A percentile compares a stretch with the other conserved stretches of the same genome.
Evolutionary conservation across 2,113 vertebrate species (phyloP).

Genomic region (Sisor rabdophorus): DNA sequence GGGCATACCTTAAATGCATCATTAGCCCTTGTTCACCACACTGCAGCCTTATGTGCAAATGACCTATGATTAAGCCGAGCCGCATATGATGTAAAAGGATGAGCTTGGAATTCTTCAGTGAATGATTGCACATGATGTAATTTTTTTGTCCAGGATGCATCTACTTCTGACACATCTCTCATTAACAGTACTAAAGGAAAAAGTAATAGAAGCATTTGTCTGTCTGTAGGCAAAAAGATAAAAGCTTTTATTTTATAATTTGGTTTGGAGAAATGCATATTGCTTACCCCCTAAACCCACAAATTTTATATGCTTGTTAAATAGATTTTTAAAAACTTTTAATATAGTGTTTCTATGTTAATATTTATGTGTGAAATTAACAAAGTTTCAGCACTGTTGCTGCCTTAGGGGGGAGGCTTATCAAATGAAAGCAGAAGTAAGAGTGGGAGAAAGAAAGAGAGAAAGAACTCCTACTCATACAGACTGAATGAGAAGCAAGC

Average conservation of each 20-base stretch:
- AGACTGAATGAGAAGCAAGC: conserved; percentile 38
- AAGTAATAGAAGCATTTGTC: conserved; percentile 17
- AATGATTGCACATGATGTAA: neutral
- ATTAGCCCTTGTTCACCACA: conserved; percentile 14
- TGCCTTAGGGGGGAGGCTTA: conserved; percentile 39
- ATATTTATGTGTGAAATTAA: conserved; percentile 37
- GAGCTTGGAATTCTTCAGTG: neutral
- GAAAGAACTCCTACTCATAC: conserved; percentile 29
- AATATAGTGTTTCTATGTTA: conserved; percentile 1
- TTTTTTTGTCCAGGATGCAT: neutral
- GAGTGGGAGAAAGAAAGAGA: neutral
- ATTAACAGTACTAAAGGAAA: conserved; percentile 8
- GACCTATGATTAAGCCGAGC: neutral
- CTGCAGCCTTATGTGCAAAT: conserved; percentile 16
- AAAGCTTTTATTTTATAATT: neutral
- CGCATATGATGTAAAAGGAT: conserved; percentile 4
- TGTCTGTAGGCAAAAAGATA: neutral
- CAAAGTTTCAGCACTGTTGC: conserved; percentile 18
- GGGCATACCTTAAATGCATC: conserved; percentile 17
- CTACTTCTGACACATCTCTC: neutral
- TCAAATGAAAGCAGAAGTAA: conserved; percentile 47
- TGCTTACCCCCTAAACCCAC: neutral
- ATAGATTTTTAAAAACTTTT: conserved; percentile 4
- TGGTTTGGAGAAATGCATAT: neutral
- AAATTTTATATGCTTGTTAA: neutral